These are phyloP conservation scores for Marmota flaviventris DNA, from an alignment of 2,113 vertebrate species.

Conservation along the genomic window DNA sequence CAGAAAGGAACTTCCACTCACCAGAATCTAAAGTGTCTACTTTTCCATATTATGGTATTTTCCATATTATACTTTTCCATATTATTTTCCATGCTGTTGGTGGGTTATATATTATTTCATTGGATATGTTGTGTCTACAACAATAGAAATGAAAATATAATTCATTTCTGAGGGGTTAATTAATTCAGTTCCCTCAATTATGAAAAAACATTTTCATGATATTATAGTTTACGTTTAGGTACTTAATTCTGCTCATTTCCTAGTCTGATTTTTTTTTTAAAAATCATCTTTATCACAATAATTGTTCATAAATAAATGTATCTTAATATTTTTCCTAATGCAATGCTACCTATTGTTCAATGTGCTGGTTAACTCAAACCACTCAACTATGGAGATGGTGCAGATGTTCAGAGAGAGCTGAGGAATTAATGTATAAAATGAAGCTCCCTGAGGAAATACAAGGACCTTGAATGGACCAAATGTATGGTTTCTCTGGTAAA, in stretches of 20 bases:
- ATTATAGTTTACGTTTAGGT: not conserved
- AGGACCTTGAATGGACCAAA: not conserved
- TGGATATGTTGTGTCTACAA: not conserved
- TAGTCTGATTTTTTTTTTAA: not conserved
- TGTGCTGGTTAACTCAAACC: not conserved
- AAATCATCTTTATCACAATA: not conserved
- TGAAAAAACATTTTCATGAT: not conserved
- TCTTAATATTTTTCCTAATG: not conserved
- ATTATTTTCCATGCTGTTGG: not conserved
- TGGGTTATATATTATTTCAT: not conserved
- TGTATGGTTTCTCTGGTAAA: not conserved
- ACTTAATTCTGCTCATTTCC: not conserved
- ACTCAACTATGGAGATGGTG: not conserved
- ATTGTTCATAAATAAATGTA: not conserved
- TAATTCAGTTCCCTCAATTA: not conserved
- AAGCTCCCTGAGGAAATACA: not conserved
- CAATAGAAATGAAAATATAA: not conserved
- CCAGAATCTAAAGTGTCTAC: not conserved
- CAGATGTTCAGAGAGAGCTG: not conserved
- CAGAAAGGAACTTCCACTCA: not conserved
- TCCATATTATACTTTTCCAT: not conserved
- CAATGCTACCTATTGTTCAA: not conserved
- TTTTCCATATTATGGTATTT: not conserved
- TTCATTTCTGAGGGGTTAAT: not conserved
- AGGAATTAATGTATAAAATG: not conserved